Evolutionary conservation across 2,797 vertebrate genomes (phyloP).

Genomic region (Epinephelus coioides): DNA sequence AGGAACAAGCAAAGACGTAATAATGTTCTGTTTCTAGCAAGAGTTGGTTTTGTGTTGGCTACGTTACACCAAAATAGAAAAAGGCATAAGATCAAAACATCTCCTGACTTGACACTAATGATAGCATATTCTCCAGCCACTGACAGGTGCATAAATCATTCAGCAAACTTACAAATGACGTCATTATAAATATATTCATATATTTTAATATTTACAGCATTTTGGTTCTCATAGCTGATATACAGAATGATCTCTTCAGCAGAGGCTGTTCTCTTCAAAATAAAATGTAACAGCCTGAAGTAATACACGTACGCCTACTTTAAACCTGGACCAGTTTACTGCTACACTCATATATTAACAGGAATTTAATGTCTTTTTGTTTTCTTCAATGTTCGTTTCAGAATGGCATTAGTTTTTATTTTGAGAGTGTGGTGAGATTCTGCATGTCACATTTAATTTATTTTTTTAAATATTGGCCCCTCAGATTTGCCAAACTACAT

Average conservation of each 20-base stretch:
- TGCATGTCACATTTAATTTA: slow-evolving; percentile 30
- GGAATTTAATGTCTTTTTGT: slow-evolving; percentile 38
- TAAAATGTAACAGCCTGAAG: slow-evolving; percentile 39
- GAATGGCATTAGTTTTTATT: slow-evolving; percentile 30
- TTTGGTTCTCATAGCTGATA: slow-evolving; percentile 88
- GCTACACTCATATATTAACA: slow-evolving; percentile 30
- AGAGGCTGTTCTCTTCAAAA: slow-evolving; percentile 52
- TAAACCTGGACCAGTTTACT: slow-evolving; percentile 52
- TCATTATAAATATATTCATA: slow-evolving; percentile 87
- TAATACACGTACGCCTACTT: slow-evolving; percentile 48
- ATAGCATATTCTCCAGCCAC: slow-evolving; percentile 65
- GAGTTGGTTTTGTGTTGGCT: slow-evolving; percentile 56
- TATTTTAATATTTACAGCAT: slow-evolving; percentile 85
- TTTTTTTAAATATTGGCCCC: slow-evolving; percentile 6
- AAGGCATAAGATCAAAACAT: slow-evolving; percentile 52
- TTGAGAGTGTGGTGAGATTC: slow-evolving; percentile 28
- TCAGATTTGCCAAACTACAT: slow-evolving; percentile 35
- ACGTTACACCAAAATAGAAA: slow-evolving; percentile 63
- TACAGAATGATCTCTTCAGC: slow-evolving; percentile 67
- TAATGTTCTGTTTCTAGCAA: slow-evolving; percentile 57
- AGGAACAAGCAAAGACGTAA: slow-evolving; percentile 66
- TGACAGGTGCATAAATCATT: slow-evolving; percentile 65
- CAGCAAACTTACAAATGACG: slow-evolving; percentile 73
- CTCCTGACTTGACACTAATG: slow-evolving; percentile 60
- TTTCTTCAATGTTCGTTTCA: slow-evolving; percentile 7